Evolutionary conservation across 2,113 vertebrate species (phyloP), one percentile per base, ranked within the genome.

Genomic region (Heterotis niloticus): DNA sequence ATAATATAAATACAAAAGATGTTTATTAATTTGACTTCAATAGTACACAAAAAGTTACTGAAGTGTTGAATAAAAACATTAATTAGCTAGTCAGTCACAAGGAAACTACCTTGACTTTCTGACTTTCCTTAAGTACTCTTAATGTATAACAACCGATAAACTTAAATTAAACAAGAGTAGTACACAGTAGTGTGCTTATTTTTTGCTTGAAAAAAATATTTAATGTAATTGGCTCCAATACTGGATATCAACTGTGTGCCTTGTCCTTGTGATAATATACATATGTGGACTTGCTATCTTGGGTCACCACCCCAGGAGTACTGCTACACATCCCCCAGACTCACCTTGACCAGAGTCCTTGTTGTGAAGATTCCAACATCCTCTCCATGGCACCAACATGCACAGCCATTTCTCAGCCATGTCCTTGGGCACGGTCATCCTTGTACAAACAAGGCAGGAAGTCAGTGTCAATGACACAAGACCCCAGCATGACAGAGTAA

Each of bases 401-500:
- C 85, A 81, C 76, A 87, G 82, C 84, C 84, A 86, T 84, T 78
- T 84, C 69, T 77, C 77, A 4, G 87, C 87, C 85, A 85, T 87
- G 82, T 78, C 83, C 84, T 82, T 77, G 68, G 76, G 68, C 80
- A 83, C 76, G 76, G 82, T 85, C 84, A 88, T 85, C 82, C 85
- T 88, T 84, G 14, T 62, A 78, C 54, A 69, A 68, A 83, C 44
- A 81, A 64, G 44, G 62, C 54, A 62, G 52, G 29, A 57, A 52
- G 67, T 82, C 64, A 82, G 67, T 44, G 24, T 20, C 23, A 64
- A 26, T 5, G 44, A 57, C 12, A n/a, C 54, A 3, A 28, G 28
- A 54, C 54, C 9, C 65, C 12, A 59, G 34, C 7, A 20, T 5
- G 72, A 59, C 20, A 14, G 56, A 60, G 67, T 14, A 16, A 17